Evolutionary conservation across 1,140 invertebrate genomes (phyloP), one percentile per base, ranked within the genome.

Genomic region (Drosophila littoralis): DNA sequence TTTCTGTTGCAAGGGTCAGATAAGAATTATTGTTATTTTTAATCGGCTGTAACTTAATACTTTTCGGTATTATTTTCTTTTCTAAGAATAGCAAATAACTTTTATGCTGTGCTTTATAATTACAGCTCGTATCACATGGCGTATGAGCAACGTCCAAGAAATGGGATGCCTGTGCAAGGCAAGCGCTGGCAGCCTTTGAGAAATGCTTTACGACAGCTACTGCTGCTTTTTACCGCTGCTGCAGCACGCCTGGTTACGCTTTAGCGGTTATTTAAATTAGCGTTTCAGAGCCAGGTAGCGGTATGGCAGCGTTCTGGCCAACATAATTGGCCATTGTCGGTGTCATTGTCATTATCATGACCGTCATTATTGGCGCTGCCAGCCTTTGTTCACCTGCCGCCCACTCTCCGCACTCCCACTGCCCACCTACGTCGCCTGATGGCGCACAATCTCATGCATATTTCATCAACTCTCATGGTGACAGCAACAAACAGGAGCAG

Each of bases 301-400:
- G 52, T 46, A 17, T 8, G 32, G 46, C 17, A 13, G 32, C 8
- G n/a, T 73, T 17, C 58, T 70, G 81, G 46, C 65, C 68, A 57
- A 54, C 76, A 83, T 83, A 88, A 89, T 86, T 88, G 79, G 83
- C 84, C 72, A 79, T 84, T 84, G 75, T 74, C 68, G 68, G 76
- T 83, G 80, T 89, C 73, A 65, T 52, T 75, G 60, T 75, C 79
- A 89, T 89, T 89, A 77, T 74, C 80, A 71, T 79, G 65, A 40
- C 42, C 65, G 66, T 74, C 68, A 79, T 89, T 82, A 89, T 88
- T 79, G 79, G 68, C 52, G 55, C 51, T 32, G 67, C 13, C 55
- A 46, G 66, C 66, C 51, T 45, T 42, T 35, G 45, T 32, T 13
- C 17, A n/a, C 22, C 40, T 40, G 12, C 5, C 15, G 6, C n/a